Percentiles rank a stretch among this genome's conserved stretches.
Evolutionary conservation across 2,113 vertebrate genomes (phyloP).

Genomic region (Anguilla japonica): DNA sequence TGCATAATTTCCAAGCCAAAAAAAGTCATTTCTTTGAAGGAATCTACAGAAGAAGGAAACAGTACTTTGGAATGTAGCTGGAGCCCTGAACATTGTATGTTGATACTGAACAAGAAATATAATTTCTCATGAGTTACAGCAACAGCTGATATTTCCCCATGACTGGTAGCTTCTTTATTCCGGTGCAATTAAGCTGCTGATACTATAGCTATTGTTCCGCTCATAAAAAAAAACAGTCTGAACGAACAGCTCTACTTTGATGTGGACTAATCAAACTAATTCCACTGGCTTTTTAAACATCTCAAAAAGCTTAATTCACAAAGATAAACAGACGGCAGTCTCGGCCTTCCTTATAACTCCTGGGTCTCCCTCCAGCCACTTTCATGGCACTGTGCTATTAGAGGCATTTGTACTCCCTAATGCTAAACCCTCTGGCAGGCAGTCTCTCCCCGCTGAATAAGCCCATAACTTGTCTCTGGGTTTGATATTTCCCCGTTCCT

Average conservation of each 20-base stretch:
- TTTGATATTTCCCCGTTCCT: background rate
- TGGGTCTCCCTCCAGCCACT: background rate
- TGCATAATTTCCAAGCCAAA: constrained; percentile 62
- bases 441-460: background rate
- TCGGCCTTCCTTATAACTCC: background rate
- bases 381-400: background rate
- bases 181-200: background rate
- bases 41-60: constrained; percentile 52
- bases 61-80: constrained; percentile 9
- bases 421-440: background rate
- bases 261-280: background rate
- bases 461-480: background rate
- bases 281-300: background rate
- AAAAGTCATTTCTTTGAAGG: constrained; percentile 55
- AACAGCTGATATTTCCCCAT: background rate
- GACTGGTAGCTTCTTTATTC: background rate
- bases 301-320: background rate
- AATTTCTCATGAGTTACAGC: background rate
- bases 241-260: too few relatives aligned
- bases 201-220: background rate
- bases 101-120: background rate
- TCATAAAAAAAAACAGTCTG: too few relatives aligned
- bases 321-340: background rate
- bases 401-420: background rate
- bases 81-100: background rate